phyloP scores from a whole-genome alignment of 2,113 vertebrate genomes.

The Jaculus jaculus region DNA sequence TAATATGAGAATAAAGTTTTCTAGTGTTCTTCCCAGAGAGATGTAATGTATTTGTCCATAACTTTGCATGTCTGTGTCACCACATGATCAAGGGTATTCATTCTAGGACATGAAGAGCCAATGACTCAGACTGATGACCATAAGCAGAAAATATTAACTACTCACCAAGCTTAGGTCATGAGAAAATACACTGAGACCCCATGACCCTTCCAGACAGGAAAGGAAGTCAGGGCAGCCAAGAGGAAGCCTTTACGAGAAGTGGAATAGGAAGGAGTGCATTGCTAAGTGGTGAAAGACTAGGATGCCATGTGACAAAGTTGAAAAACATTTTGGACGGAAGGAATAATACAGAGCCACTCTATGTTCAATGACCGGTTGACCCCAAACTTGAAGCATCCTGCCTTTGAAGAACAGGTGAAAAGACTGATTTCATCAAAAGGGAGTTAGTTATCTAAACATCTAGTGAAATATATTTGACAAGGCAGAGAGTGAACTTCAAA shows the following conservation, averaged over 20 bases:
- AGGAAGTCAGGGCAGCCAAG: background rate
- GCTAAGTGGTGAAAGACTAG: background rate
- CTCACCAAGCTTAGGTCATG: background rate
- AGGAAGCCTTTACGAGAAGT: constrained; percentile 17
- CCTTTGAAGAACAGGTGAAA: background rate
- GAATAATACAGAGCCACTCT: background rate
- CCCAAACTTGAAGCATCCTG: background rate
- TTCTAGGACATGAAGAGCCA: background rate
- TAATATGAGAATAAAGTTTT: constrained; percentile 45
- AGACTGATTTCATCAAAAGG: background rate
- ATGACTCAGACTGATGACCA: background rate
- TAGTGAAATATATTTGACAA: background rate
- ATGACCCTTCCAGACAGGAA: constrained; percentile 19
- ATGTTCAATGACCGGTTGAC: constrained; percentile 19
- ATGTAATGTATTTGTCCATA: constrained; percentile 42
- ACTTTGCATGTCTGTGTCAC: constrained; percentile 12
- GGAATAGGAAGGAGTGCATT: background rate
- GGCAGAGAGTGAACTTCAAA: background rate
- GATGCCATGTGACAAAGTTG: background rate
- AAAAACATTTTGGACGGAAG: background rate
- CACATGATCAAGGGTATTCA: background rate
- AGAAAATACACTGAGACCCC: background rate
- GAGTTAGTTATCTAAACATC: background rate
- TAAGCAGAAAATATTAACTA: background rate
- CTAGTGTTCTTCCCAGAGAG: background rate